A percentile compares a stretch with the other conserved stretches of the same genome.
Conservation (phyloP, 2,797 vertebrate species). For the Schizopygopsis malacanthus region DNA sequence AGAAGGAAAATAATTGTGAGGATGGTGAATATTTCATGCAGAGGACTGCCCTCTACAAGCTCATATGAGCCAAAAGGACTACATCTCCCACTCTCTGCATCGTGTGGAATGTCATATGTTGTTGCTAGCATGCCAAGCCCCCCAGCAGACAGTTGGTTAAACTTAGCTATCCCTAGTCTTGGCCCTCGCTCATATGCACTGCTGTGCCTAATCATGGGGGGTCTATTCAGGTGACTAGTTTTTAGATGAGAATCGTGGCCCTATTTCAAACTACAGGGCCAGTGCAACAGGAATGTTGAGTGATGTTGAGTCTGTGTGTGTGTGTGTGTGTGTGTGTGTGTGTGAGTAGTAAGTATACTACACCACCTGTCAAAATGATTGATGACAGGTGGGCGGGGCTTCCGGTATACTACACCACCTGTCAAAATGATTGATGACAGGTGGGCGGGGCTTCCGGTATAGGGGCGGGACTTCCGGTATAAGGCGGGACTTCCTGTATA, state of each 20-base stretch:
- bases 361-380: too few species aligned
- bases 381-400: too few species aligned
- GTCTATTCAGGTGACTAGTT: background rate
- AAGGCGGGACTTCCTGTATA: too few species aligned
- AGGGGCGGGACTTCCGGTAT: too few species aligned
- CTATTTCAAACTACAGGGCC: background rate
- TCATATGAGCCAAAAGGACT: constrained; percentile 1
- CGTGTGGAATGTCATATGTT: constrained; percentile 23
- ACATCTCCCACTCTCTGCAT: background rate
- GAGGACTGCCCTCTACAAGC: constrained; percentile 1
- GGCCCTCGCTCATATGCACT: background rate
- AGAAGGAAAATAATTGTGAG: background rate
- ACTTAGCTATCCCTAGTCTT: constrained; percentile 2
- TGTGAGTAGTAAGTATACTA: too few species aligned
- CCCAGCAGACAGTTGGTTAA: constrained; percentile 18
- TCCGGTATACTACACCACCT: too few species aligned
- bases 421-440: too few species aligned
- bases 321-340: background rate
- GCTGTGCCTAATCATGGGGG: background rate
- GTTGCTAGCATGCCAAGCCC: constrained; percentile 15
- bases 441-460: too few species aligned
- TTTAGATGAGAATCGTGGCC: constrained; percentile 10
- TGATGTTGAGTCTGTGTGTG: background rate
- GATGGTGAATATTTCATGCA: constrained; percentile 49
- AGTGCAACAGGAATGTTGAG: constrained; percentile 10